Evolutionary conservation across 2,888 invertebrate genomes (phyloP).

Genomic region (Tachina fera): DNA sequence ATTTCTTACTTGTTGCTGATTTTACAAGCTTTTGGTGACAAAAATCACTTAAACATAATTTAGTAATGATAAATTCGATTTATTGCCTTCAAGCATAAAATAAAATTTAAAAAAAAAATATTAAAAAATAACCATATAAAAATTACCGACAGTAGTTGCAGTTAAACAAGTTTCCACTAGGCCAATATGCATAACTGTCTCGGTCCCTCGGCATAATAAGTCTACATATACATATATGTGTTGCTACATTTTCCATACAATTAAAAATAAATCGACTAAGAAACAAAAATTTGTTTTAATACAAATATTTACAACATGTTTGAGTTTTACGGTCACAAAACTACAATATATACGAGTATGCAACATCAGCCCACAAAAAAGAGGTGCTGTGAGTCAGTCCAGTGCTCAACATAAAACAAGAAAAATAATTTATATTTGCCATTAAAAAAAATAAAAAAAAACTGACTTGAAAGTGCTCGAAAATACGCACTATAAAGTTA

Average conservation of each 20-base stretch:
- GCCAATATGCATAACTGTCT: not conserved
- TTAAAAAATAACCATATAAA: not conserved
- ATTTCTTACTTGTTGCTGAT: not conserved
- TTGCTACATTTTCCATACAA: slow-evolving; percentile 21
- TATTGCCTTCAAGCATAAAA: slow-evolving; percentile 19
- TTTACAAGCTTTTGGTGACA: slow-evolving; percentile 30
- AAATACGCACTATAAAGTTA: slow-evolving; percentile 42
- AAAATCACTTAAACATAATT: slow-evolving; percentile 44
- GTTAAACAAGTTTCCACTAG: slow-evolving; percentile 46
- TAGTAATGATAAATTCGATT: slow-evolving; percentile 40
- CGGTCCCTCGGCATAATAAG: not conserved
- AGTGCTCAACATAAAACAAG: slow-evolving; percentile 4
- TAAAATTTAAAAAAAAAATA: too few relatives aligned
- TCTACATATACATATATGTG: not conserved
- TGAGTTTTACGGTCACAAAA: slow-evolving; percentile 20
- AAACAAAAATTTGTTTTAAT: slow-evolving; percentile 22
- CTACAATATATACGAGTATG: slow-evolving; percentile 1
- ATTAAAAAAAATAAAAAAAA: not conserved
- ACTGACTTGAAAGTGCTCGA: slow-evolving; percentile 20
- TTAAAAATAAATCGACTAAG: slow-evolving; percentile 37
- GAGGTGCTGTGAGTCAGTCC: not conserved
- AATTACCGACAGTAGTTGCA: slow-evolving; percentile 34
- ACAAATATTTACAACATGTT: slow-evolving; percentile 51
- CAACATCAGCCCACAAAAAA: not conserved
- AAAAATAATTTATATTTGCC: slow-evolving; percentile 27